Conservation (phyloP, 2,113 vertebrate genomes). For the Neotoma lepida region DNA sequence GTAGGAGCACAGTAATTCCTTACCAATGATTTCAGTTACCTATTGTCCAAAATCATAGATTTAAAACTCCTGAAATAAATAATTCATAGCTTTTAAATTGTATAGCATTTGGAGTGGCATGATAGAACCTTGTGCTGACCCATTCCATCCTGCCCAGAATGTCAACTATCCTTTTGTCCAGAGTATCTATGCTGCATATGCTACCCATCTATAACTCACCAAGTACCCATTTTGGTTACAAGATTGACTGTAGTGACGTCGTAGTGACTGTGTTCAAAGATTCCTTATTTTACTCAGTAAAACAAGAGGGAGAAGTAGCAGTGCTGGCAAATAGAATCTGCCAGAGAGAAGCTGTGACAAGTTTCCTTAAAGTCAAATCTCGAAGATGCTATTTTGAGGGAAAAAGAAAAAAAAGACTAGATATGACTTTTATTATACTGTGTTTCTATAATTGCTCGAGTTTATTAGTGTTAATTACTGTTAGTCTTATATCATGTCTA, state of each 20-base stretch:
- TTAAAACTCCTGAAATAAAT: background rate
- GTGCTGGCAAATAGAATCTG: no score
- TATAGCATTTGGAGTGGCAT: background rate
- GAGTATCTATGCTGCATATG: background rate
- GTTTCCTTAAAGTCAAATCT: background rate
- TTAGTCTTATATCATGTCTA: background rate
- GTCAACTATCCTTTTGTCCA: background rate
- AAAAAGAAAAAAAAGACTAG: background rate
- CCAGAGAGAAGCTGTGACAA: background rate
- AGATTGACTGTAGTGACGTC: background rate
- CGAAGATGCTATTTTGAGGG: background rate
- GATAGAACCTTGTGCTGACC: background rate
- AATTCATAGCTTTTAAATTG: background rate
- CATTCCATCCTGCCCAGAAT: background rate
- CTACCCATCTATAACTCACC: background rate
- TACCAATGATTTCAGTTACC: background rate
- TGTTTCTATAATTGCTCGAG: background rate
- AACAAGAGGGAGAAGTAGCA: no score
- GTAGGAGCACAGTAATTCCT: background rate
- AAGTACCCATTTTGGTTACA: background rate
- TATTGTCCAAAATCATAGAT: background rate
- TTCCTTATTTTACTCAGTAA: background rate
- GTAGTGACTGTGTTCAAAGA: background rate
- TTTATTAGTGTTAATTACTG: background rate
- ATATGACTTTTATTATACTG: background rate